These are phyloP conservation scores for Stigmatopora argus DNA, from an alignment of 2,113 vertebrate genomes.

Conservation along the genomic window DNA sequence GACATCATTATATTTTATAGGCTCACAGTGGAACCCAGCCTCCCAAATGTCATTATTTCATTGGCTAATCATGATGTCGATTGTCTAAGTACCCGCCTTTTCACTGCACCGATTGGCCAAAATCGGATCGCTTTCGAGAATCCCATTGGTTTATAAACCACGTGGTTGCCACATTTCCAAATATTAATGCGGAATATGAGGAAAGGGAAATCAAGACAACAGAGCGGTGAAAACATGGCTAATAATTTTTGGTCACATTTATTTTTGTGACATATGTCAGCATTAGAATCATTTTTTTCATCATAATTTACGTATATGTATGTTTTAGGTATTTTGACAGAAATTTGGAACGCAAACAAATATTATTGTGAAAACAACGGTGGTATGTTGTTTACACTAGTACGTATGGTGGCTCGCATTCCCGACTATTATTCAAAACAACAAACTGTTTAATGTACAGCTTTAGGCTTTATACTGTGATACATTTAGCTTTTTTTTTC, in stretches of 20 bases:
- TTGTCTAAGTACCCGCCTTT: conserved; percentile 14
- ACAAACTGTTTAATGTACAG: background rate
- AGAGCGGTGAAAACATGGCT: background rate
- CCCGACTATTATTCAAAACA: background rate
- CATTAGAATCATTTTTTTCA: fast-evolving
- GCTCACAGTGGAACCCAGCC: conserved; percentile 32
- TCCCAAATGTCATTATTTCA: conserved; percentile 7
- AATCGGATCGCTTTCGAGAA: background rate
- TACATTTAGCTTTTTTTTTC: too few species aligned
- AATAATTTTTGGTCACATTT: background rate
- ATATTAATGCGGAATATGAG: background rate
- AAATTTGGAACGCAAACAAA: background rate
- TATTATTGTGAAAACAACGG: background rate
- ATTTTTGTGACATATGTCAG: too few species aligned
- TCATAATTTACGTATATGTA: too few species aligned
- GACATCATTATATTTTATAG: conserved; percentile 19
- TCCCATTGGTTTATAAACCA: conserved; percentile 31
- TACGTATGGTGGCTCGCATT: background rate
- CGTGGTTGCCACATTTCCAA: conserved; percentile 15
- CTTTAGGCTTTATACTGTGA: too few species aligned
- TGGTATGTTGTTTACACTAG: background rate
- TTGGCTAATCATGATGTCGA: conserved; percentile 61
- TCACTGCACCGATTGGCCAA: conserved; percentile 5
- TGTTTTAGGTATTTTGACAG: background rate
- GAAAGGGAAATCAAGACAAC: conserved; percentile 30